phyloP scores from a whole-genome alignment of 2,797 vertebrate species.

The Notolepis coatsorum region DNA sequence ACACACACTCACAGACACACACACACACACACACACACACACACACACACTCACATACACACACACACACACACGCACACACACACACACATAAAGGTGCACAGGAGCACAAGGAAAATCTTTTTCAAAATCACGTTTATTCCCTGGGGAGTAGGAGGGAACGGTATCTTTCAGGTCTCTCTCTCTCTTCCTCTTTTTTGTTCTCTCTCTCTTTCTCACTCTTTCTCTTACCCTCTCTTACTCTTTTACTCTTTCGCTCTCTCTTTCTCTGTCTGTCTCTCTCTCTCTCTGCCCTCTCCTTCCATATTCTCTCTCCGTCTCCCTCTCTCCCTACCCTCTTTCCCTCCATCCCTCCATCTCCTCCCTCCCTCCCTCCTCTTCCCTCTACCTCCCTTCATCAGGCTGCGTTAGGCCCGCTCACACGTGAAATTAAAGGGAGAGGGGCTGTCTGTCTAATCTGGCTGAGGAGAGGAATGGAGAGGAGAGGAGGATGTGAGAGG shows the following conservation, averaged over 20 bases:
- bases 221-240: slow-evolving; percentile 34
- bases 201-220: slow-evolving; percentile 11
- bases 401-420: slow-evolving; percentile 69
- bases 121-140: slow-evolving; percentile 66
- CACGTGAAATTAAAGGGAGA: slow-evolving; percentile 86
- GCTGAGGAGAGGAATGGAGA: slow-evolving; percentile 37
- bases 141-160: slow-evolving; percentile 56
- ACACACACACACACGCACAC: slow-evolving; percentile 38
- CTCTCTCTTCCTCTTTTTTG: background rate
- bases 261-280: slow-evolving; percentile 9
- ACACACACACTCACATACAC: slow-evolving; percentile 3
- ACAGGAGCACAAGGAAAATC: slow-evolving; percentile 58
- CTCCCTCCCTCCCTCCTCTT: background rate
- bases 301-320: slow-evolving; percentile 51
- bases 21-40: background rate
- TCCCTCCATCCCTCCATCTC: too few species aligned
- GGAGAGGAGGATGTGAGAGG: slow-evolving; percentile 37
- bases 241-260: background rate
- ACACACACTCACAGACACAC: slow-evolving; percentile 18
- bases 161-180: slow-evolving; percentile 41
- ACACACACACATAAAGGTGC: slow-evolving; percentile 31
- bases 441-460: slow-evolving; percentile 75
- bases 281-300: background rate
- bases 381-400: slow-evolving; percentile 18
- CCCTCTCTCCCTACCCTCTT: too few species aligned